Base-by-base conservation (phyloP, 2,888 invertebrate genomes). In the Nemurella pictetii region DNA sequence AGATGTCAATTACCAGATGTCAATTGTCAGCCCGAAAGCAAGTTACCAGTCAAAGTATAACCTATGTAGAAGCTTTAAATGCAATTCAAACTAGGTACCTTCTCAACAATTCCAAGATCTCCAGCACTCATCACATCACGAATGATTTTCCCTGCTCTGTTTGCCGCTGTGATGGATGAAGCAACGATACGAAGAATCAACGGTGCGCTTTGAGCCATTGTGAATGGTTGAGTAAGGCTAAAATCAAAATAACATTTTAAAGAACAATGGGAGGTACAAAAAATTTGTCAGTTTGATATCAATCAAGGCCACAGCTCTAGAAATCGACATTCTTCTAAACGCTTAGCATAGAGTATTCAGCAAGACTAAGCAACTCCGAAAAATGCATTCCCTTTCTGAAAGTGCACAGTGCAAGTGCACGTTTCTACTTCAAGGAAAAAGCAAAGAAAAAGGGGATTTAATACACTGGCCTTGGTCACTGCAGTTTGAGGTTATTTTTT, bases 51-150 rank as follows among this genome's bases (percentile, higher is more conserved):
- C n/a, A n/a, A n/a, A n/a, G n/a, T n/a, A n/a, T n/a, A n/a, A n/a
- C n/a, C n/a, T n/a, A n/a, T n/a, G n/a, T n/a, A n/a, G n/a, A n/a
- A n/a, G n/a, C n/a, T n/a, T n/a, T n/a, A n/a, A n/a, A n/a, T n/a
- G n/a, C n/a, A n/a, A n/a, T n/a, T n/a, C n/a, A n/a, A n/a, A n/a
- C n/a, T n/a, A n/a, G 36, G 32, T 77, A 96, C 96, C 93, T 99
- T 98, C 88, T 98, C 97, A 20, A 98, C 94, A 88, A 98, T 98
- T 84, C 96, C 97, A 77, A 99, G 92, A 88, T 98, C 96, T 77
- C 98, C 98, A 89, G 94, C 94, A 87, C 93, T 95, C 94, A 98
- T 94, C 78, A 99, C 94, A 92, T 98, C 97, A 87, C 97, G 92
- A 82, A 99, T 96, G 86, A 99, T 97, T 91, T 94, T 94, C 0